Evolutionary conservation across 23 tunicate genomes (phyloP).

Genomic region (Ciona savignyi): DNA sequence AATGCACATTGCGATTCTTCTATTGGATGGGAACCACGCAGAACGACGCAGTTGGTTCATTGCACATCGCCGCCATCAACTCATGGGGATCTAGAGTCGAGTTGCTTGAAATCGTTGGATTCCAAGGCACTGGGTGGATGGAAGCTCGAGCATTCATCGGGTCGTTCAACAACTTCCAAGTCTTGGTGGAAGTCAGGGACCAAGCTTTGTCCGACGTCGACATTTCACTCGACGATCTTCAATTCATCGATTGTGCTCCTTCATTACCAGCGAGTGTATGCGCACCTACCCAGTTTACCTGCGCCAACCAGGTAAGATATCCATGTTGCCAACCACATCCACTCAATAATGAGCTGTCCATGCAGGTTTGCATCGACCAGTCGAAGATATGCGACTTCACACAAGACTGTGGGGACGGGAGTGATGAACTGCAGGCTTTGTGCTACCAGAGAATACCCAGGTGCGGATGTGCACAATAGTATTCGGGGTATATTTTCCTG

Average conservation of each 20-base stretch:
- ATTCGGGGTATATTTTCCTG: too few relatives aligned
- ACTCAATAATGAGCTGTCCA: background rate
- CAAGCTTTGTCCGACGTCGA: constrained; percentile 17
- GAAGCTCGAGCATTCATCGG: constrained; percentile 69
- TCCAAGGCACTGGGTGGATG: constrained; percentile 43
- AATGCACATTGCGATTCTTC: constrained; percentile 66
- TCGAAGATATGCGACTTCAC: constrained; percentile 51
- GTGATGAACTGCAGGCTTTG: constrained; percentile 48
- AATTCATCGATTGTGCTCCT: constrained; percentile 67
- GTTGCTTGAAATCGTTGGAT: constrained; percentile 36
- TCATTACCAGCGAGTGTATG: constrained; percentile 28
- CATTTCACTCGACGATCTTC: constrained; percentile 67
- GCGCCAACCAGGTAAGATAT: constrained; percentile 53
- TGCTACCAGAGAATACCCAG: constrained; percentile 81
- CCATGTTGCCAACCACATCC: background rate
- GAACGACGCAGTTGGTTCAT: constrained; percentile 43
- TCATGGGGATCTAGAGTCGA: constrained; percentile 3
- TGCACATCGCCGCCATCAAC: constrained; percentile 19
- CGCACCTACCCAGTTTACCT: constrained; percentile 33
- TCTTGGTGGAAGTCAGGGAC: constrained; percentile 58
- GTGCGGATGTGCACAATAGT: too few relatives aligned
- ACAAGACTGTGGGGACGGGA: constrained; percentile 79
- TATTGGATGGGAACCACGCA: constrained; percentile 78
- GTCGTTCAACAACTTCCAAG: constrained; percentile 40
- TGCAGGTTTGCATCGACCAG: constrained; percentile 57